These are phyloP conservation scores for Habrosyne pyritoides DNA, from an alignment of 2,888 invertebrate species.

Conservation along the genomic window DNA sequence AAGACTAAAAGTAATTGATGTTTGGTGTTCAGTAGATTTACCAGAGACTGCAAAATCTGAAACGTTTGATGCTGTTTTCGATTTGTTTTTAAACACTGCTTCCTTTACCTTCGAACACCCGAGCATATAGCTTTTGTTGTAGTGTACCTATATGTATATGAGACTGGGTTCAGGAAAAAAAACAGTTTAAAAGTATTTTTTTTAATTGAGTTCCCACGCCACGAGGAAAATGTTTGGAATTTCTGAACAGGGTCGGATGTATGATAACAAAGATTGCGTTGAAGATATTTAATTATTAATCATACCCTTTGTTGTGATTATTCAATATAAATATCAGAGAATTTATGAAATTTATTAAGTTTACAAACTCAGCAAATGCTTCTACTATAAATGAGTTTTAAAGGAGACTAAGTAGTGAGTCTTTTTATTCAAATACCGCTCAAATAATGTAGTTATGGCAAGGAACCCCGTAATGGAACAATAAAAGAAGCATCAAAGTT, in stretches of 20 bases:
- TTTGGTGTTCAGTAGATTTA: too few species aligned
- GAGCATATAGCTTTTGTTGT: neutral
- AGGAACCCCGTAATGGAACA: neutral
- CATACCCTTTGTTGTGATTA: neutral
- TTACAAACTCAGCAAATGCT: neutral
- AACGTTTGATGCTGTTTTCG: too few species aligned
- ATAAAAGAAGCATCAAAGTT: neutral
- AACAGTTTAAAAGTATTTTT: neutral
- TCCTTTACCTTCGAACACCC: too few species aligned
- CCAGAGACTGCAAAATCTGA: too few species aligned
- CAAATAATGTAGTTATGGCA: neutral
- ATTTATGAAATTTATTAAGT: neutral
- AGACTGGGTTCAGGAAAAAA: neutral
- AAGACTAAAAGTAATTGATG: too few species aligned
- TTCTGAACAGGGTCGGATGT: neutral
- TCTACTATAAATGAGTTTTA: neutral
- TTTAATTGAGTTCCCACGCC: neutral
- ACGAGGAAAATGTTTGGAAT: neutral
- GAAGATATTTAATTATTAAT: too few species aligned
- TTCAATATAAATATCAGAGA: too few species aligned
- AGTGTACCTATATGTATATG: neutral
- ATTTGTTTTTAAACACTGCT: neutral
- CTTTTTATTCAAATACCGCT: neutral
- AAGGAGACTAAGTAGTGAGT: too few species aligned
- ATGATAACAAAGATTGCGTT: neutral